phyloP scores from a whole-genome alignment of 2,888 invertebrate species.

The Tipula helvola region DNA sequence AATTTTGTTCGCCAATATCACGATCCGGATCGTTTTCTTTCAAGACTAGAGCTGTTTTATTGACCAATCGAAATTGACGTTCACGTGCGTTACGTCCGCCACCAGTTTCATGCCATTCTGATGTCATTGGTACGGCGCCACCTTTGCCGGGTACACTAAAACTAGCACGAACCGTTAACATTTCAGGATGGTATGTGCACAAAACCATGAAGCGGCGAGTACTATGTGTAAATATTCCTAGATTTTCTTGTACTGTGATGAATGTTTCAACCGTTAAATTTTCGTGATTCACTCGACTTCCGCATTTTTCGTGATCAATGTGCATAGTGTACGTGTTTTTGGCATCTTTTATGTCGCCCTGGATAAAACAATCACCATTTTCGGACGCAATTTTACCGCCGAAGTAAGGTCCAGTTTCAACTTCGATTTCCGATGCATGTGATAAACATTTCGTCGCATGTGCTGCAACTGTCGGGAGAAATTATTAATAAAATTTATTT shows the following conservation, averaged over 20 bases:
- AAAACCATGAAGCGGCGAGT: constrained; percentile 65
- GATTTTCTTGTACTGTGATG: constrained; percentile 70
- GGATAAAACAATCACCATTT: constrained; percentile 58
- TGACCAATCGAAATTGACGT: constrained; percentile 31
- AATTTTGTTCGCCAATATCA: constrained; percentile 8
- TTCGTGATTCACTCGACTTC: constrained; percentile 62
- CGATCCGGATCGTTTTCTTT: constrained; percentile 20
- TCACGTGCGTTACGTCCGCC: constrained; percentile 29
- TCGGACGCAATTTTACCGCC: constrained; percentile 64
- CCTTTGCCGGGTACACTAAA: constrained; percentile 53
- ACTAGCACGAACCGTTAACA: constrained; percentile 68
- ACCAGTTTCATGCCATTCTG: constrained; percentile 22
- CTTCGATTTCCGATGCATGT: constrained; percentile 69
- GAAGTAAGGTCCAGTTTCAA: constrained; percentile 70
- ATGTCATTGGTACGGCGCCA: constrained; percentile 29
- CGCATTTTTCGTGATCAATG: constrained; percentile 61
- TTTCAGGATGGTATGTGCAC: constrained; percentile 71
- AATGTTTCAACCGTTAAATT: constrained; percentile 60
- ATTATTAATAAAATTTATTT: neutral
- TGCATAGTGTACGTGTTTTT: constrained; percentile 61
- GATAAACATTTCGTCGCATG: constrained; percentile 67
- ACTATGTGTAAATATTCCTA: constrained; percentile 70
- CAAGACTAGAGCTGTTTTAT: constrained; percentile 30
- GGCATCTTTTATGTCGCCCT: constrained; percentile 59
- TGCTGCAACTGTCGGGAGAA: constrained; percentile 53